Base-by-base conservation (phyloP, 2,797 vertebrate genomes). In the Apodemus agrarius region DNA sequence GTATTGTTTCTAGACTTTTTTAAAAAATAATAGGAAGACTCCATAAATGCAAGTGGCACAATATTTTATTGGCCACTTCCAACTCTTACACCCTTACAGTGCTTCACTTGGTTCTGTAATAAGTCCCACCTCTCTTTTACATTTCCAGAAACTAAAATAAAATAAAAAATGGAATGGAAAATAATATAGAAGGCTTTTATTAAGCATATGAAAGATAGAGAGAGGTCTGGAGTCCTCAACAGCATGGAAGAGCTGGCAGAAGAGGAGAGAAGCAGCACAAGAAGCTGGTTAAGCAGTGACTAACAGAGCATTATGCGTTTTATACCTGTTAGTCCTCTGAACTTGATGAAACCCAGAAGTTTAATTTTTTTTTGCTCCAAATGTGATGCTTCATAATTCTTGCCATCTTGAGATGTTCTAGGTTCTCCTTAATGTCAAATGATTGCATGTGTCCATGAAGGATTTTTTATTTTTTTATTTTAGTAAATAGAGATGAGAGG, bases 1-100 rank as follows among this genome's bases (percentile, higher is more conserved):
- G 1, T 1, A 0, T 43, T 1, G 24, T 43, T 65, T 75, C 37
- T 13, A 75, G 24, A n/a, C 29, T 37, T 29, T 12, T 6, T 43
- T 76, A 61, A 61, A 75, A 69, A 57, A 72, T 11, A 40, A 54
- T 37, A 40, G 7, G 21, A 75, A 89, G 54, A 1, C 10, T 43
- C 24, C 6, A 1, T 21, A 59, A 59, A 59, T 59, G 11, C 21
- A 75, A 74, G 37, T 46, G 26, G 3, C 26, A 61, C 54, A 59
- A 34, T 22, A 8, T 21, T 43, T 21, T 75, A 46, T 46, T 10
- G 12, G 3, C 11, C 29, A 34, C 17, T 89, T 40, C 11, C 37
- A 59, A 34, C 19, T 13, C 17, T 31, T 61, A 26, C 29, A 3
- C 10, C 6, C 3, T 61, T 21, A 34, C 6, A 59, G 54, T 61